Evolutionary conservation across 2,797 vertebrate genomes (phyloP).

Genomic region (Centroberyx gerrardi): DNA sequence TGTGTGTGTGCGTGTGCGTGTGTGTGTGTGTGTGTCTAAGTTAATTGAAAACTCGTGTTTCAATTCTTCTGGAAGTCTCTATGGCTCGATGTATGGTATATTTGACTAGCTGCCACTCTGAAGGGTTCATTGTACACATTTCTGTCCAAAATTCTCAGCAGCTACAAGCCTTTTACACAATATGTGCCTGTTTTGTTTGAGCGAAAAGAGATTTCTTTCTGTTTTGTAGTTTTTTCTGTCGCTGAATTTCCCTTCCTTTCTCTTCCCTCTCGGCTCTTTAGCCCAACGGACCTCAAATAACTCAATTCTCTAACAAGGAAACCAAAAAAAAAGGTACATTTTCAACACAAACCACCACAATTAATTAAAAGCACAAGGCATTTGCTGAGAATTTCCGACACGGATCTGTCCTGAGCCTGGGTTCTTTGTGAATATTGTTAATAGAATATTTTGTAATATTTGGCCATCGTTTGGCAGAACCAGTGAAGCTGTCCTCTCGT

Average conservation of each 20-base stretch:
- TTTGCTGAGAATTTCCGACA: slow-evolving; percentile 84
- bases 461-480: slow-evolving; percentile 88
- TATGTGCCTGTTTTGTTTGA: slow-evolving; percentile 81
- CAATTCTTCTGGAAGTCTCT: slow-evolving; percentile 73
- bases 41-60: slow-evolving; percentile 71
- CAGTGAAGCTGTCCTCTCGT: slow-evolving; percentile 84
- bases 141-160: slow-evolving; percentile 85
- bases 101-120: slow-evolving; percentile 80
- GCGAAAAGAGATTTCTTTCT: slow-evolving; percentile 42
- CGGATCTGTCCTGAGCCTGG: slow-evolving; percentile 77
- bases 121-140: slow-evolving; percentile 69
- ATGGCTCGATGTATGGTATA: slow-evolving; percentile 72
- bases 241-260: slow-evolving; percentile 26
- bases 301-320: slow-evolving; percentile 53
- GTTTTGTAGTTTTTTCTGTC: slow-evolving; percentile 29
- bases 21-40: slow-evolving; percentile 52
- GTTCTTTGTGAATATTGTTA: slow-evolving; percentile 88
- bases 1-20: slow-evolving; percentile 29
- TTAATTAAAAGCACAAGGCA: slow-evolving; percentile 84
- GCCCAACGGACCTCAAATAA: slow-evolving; percentile 59
- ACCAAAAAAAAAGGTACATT: slow-evolving; percentile 48
- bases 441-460: slow-evolving; percentile 92
- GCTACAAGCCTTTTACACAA: slow-evolving; percentile 80
- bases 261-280: slow-evolving; percentile 38
- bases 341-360: slow-evolving; percentile 57